Conservation (phyloP, 1,140 invertebrate species). For the Dinoponera quadriceps region DNA sequence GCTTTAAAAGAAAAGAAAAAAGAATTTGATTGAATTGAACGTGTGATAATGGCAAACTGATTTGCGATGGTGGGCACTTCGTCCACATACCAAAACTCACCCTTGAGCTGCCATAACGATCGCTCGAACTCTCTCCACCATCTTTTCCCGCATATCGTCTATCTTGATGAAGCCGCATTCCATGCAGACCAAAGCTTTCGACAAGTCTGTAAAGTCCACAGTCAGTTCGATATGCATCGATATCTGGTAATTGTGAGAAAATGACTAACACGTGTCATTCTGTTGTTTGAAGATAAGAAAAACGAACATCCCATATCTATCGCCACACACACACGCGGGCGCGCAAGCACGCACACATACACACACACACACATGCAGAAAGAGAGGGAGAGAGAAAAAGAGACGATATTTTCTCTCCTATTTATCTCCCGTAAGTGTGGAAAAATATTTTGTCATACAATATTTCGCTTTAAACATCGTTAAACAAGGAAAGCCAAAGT, state of each 20-base stretch:
- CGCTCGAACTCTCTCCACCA: conserved; percentile 77
- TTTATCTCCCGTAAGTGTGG: too few species aligned
- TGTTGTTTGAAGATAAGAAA: not conserved
- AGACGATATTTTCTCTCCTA: too few species aligned
- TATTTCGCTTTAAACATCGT: too few species aligned
- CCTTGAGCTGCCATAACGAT: conserved; percentile 78
- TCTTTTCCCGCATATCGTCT: conserved; percentile 76
- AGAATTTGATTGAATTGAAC: conserved; percentile 32
- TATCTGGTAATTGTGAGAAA: not conserved
- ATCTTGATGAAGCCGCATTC: conserved; percentile 81
- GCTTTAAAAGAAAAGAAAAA: conserved; percentile 84
- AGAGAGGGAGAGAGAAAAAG: too few species aligned
- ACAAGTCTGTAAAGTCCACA: conserved; percentile 74
- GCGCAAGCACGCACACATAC: too few species aligned
- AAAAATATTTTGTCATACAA: too few species aligned
- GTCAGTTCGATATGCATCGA: not conserved
- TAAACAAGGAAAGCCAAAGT: too few species aligned
- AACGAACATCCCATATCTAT: too few species aligned
- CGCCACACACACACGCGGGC: too few species aligned
- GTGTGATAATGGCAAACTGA: not conserved
- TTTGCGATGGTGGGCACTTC: not conserved
- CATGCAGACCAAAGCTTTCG: conserved; percentile 79
- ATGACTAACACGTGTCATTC: not conserved
- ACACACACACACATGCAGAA: too few species aligned
- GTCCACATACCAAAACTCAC: conserved; percentile 62